These are phyloP conservation scores for Pelobates cultripes DNA, from an alignment of 2,797 vertebrate genomes.

Conservation along the genomic window DNA sequence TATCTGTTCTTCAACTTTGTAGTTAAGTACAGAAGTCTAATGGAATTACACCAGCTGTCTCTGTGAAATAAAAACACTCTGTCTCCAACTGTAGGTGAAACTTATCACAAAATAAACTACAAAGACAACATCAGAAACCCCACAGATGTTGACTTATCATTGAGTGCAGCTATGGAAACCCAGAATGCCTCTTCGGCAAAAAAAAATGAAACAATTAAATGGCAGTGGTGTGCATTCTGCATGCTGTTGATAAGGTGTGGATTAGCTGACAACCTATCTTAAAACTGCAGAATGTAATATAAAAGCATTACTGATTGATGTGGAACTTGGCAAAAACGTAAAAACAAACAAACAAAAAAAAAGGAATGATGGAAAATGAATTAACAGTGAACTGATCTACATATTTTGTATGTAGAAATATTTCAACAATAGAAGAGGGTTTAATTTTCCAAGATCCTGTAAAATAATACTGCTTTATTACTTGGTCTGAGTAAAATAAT, in stretches of 20 bases:
- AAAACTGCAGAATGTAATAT: not conserved
- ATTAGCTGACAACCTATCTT: not conserved
- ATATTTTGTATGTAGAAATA: no score
- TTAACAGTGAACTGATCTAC: no score
- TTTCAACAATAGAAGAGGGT: no score
- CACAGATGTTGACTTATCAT: slow-evolving; percentile 17
- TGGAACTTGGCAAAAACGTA: no score
- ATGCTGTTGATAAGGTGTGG: not conserved
- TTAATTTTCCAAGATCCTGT: no score
- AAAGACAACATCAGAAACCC: slow-evolving; percentile 14
- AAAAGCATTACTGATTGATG: not conserved
- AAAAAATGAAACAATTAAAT: not conserved
- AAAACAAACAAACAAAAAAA: no score
- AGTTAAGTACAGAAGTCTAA: slow-evolving; percentile 32
- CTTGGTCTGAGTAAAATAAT: no score
- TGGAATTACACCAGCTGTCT: slow-evolving; percentile 48
- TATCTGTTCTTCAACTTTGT: slow-evolving; percentile 27
- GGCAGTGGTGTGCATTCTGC: not conserved
- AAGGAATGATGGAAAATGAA: no score
- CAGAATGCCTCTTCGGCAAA: slow-evolving; percentile 4
- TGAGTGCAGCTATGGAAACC: slow-evolving; percentile 4
- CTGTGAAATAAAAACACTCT: slow-evolving; percentile 28
- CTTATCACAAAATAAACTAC: slow-evolving; percentile 14
- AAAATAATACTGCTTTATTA: no score
- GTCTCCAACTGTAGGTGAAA: slow-evolving; percentile 21